These are phyloP conservation scores for Neotragus moschatus DNA, from an alignment of 2,113 vertebrate genomes.

Conservation along the genomic window DNA sequence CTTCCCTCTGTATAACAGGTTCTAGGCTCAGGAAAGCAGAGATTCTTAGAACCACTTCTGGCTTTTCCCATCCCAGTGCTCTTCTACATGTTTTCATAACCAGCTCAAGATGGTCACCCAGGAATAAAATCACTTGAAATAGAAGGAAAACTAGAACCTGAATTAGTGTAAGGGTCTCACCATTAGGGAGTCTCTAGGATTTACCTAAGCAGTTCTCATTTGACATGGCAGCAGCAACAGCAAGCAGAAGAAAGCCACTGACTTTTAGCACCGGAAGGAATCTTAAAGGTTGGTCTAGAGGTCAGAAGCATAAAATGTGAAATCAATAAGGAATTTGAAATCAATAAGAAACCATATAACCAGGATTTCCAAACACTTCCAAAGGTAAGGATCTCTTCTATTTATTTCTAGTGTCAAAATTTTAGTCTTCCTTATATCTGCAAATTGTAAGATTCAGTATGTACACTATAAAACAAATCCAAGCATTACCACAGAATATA, in stretches of 20 bases:
- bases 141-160: not conserved
- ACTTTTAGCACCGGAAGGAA: not conserved
- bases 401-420: not conserved
- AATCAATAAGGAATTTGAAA: not conserved
- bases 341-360: not conserved
- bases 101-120: not conserved
- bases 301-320: not conserved
- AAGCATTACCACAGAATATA: not conserved
- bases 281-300: not conserved
- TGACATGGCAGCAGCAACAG: not conserved
- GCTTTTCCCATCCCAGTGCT: not conserved
- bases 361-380: not conserved
- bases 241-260: not conserved
- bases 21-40: not conserved
- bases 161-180: not conserved
- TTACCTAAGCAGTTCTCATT: not conserved
- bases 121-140: not conserved
- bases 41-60: not conserved
- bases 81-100: not conserved
- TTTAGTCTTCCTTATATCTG: not conserved
- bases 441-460: not conserved
- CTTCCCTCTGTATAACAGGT: not conserved
- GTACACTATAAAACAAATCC: not conserved
- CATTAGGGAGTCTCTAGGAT: not conserved
- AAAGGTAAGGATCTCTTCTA: not conserved